Conservation (phyloP, 2,113 vertebrate genomes). For the Myotis davidii region DNA sequence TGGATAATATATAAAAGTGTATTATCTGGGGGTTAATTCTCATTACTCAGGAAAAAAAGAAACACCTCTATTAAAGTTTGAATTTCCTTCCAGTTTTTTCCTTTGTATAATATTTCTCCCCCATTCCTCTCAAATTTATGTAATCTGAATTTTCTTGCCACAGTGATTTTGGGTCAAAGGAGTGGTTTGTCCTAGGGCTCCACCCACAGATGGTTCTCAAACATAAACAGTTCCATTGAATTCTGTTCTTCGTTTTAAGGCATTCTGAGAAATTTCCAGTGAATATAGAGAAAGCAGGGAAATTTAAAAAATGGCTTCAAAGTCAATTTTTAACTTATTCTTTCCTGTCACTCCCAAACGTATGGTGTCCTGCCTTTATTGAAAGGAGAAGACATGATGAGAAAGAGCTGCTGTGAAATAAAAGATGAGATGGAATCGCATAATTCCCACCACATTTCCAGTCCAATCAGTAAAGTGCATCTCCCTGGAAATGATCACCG, state of each 20-base stretch:
- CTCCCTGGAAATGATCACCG: neutral
- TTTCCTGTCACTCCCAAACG: neutral
- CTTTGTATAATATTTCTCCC: neutral
- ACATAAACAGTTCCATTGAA: neutral
- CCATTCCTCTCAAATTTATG: neutral
- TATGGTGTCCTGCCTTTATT: neutral
- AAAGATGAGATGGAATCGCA: neutral
- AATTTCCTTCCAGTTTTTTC: neutral
- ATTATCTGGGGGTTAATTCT: neutral
- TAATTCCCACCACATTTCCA: neutral
- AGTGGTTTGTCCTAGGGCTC: neutral
- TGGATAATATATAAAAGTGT: neutral
- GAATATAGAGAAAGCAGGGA: neutral
- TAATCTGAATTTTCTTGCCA: neutral
- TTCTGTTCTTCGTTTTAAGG: slow-evolving; percentile 11
- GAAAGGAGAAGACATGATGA: neutral
- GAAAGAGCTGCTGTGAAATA: neutral
- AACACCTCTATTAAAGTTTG: neutral
- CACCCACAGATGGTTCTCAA: neutral
- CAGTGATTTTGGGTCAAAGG: neutral
- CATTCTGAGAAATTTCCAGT: slow-evolving; percentile 10
- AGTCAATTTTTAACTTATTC: neutral
- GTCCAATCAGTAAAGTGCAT: neutral
- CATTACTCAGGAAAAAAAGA: neutral
- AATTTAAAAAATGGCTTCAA: neutral